phyloP scores from a whole-genome alignment of 2,888 invertebrate species.

The Cactoblastis cactorum region DNA sequence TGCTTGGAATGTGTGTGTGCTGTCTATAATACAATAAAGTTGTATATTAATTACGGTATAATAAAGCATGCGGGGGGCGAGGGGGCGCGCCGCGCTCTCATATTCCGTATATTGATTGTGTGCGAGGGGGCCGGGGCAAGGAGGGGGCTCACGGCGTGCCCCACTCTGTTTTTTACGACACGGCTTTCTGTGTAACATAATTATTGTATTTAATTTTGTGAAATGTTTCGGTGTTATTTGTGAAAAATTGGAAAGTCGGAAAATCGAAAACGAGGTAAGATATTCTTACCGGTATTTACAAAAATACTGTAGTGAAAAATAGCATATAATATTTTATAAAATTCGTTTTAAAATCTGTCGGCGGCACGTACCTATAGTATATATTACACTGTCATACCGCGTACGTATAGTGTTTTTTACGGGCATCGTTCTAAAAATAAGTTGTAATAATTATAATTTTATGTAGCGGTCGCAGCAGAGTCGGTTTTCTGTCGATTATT shows the following conservation, averaged over 20 bases:
- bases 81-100: slow-evolving; percentile 79
- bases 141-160: slow-evolving; percentile 79
- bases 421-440: slow-evolving; percentile 80
- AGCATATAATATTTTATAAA: slow-evolving; percentile 64
- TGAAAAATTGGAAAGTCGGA: slow-evolving; percentile 74
- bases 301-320: slow-evolving; percentile 53
- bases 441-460: slow-evolving; percentile 80
- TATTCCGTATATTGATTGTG: slow-evolving; percentile 80
- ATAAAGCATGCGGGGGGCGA: slow-evolving; percentile 78
- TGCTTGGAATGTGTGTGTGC: slow-evolving; percentile 52
- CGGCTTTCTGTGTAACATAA: slow-evolving; percentile 80
- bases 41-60: slow-evolving; percentile 79
- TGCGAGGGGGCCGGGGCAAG: slow-evolving; percentile 77
- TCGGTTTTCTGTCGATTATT: slow-evolving; percentile 73
- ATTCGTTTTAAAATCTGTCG: slow-evolving; percentile 73
- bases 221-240: slow-evolving; percentile 78
- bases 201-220: slow-evolving; percentile 79
- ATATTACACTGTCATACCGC: slow-evolving; percentile 78
- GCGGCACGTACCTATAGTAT: slow-evolving; percentile 77
- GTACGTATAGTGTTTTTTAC: slow-evolving; percentile 80
- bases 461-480: slow-evolving; percentile 76
- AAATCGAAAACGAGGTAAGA: slow-evolving; percentile 72
- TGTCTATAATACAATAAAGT: slow-evolving; percentile 66
- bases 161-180: slow-evolving; percentile 81
- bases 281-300: slow-evolving; percentile 52